Base-by-base conservation (phyloP, 30 jellyfish, hydroid and myxozoan genomes). In the Aurelia coerulea region DNA sequence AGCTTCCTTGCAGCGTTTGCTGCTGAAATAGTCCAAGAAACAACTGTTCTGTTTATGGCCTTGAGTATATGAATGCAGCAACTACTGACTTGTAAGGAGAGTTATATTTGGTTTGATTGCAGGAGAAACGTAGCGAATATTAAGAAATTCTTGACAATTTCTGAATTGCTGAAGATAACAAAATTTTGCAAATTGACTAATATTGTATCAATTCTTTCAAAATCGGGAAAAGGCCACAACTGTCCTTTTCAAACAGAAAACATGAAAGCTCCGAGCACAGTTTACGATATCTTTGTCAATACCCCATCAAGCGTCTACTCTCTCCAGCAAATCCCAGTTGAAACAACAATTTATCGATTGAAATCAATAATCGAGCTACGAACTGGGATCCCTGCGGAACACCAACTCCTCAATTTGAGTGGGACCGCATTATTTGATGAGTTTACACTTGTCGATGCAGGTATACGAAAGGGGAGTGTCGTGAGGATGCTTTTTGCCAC, bases 381-480 rank as follows among this genome's bases (percentile, higher is more conserved):
- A 17, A 60, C 92, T 2, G 92, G 81, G 72, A 83, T 83, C 67
- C 92, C 92, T 68, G 81, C 37, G 85, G 92, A 83, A 42, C 86
- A 71, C 39, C 92, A 83, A 51, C 46, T 68, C 19, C 79, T 83
- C 10, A 49, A 68, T 7, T 70, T 83, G 17, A 66, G 78, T 31
- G 71, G 73, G 16, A 71, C 72, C 3, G 39, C 53, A 16, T 71
- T 83, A 2, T 15, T 33, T 35, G 86, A 83, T 64, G 72, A 70
- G 15, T 52, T 18, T 12, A 53, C 16, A 62, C 32, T 83, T 9
- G 68, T n/a, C 4, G 92, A 83, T 35, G 18, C 92, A 4, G 80
- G 60, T 1, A 4, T 83, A 39, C 73, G 51, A 58, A 75, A 41
- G 16, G 70, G 80, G 14, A 31, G 82, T 34, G 92, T 83, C 0